Evolutionary conservation across 1,140 invertebrate species (phyloP).

Genomic region (Scaptomyza graminum): DNA sequence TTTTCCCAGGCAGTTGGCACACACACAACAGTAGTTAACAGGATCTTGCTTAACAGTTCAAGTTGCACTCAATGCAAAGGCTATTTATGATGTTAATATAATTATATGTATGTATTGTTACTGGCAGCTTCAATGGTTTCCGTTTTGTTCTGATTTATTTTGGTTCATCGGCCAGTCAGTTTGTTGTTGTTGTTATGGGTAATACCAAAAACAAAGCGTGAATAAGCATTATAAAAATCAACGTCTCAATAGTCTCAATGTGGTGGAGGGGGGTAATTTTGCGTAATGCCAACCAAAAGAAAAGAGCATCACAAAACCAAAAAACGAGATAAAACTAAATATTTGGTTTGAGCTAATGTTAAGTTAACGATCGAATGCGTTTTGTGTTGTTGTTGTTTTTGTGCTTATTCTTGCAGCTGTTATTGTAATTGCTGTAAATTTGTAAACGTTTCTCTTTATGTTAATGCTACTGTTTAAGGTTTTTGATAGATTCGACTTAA

Average conservation of each 20-base stretch:
- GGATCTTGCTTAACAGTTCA: constrained; percentile 10
- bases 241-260: constrained; percentile 2
- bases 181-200: constrained; percentile 7
- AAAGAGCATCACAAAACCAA: neutral
- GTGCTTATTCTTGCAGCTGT: constrained; percentile 1
- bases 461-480: constrained; percentile 1
- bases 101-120: constrained; percentile 1
- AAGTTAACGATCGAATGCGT: neutral
- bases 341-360: too few species aligned
- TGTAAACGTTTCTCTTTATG: neutral
- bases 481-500: constrained; percentile 5
- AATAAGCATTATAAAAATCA: constrained; percentile 25
- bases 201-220: constrained; percentile 26
- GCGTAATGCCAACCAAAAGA: constrained; percentile 4
- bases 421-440: neutral
- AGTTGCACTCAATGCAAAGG: neutral
- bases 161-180: constrained; percentile 6
- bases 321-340: neutral
- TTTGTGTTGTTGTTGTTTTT: constrained; percentile 3
- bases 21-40: constrained; percentile 35
- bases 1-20: constrained; percentile 37
- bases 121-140: constrained; percentile 17
- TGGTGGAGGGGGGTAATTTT: neutral
- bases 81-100: constrained; percentile 1
- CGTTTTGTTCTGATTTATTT: constrained; percentile 27